Evolutionary conservation across 2,888 invertebrate species (phyloP), one percentile per base, ranked within the genome.

Genomic region (Dynastes hyllus): DNA sequence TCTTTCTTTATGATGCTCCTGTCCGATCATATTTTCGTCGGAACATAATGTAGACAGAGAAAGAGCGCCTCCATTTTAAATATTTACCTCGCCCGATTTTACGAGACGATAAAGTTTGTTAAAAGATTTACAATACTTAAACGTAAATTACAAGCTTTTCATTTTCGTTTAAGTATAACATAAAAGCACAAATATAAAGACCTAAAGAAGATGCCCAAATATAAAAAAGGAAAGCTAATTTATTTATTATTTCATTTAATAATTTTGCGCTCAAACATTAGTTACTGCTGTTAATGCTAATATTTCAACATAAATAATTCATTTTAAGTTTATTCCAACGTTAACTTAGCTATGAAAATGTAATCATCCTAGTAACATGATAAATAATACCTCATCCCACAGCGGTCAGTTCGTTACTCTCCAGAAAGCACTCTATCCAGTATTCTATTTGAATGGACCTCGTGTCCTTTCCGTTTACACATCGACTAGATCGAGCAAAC

Each of bases 381-480:
- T 32, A 66, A 66, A 40, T 66, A 16, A 66, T 66, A 22, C 22
- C 13, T 13, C 40, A 37, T 40, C 66, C 55, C 11, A 32, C 40
- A 61, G 45, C 55, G 61, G 61, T 61, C 61, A 75, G 45, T n/a
- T 16, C 61, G 22, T 29, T 55, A 37, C 45, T 16, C 9, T 22
- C 16, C 6, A 58, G 78, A 78, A 78, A 78, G 66, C 71, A 78
- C 73, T 71, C 73, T 75, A 75, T 78, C 63, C 55, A 40, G 78
- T 53, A 66, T 73, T 78, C 73, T 40, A 63, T 78, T 73, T 78
- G 78, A 78, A 78, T 75, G 32, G 73, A 70, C 69, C 66, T 66
- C 45, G 40, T 29, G 73, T 66, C 73, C 78, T 65, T 65, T 53
- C 63, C 73, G 70, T 63, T 63, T 71, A 45, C 58, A 69, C 69